phyloP scores from a whole-genome alignment of 2,888 invertebrate genomes.

The Sminthurinus aureus region DNA sequence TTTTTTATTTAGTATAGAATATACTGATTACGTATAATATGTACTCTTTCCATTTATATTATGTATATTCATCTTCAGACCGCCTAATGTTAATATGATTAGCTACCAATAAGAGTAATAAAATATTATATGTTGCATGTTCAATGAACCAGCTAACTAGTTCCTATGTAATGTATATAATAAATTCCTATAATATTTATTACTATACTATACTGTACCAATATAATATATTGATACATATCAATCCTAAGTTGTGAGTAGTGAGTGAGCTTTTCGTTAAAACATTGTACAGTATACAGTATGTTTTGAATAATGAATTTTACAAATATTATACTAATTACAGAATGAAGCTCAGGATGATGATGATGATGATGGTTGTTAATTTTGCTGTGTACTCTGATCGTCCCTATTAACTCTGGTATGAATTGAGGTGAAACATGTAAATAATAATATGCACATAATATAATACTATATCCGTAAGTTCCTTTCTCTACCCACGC shows the following conservation, averaged over 20 bases:
- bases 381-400: not conserved
- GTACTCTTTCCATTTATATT: no score
- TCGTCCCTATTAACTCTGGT: not conserved
- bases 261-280: not conserved
- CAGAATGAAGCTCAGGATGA: constrained; percentile 11
- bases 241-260: no score
- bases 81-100: not conserved
- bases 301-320: constrained; percentile 18
- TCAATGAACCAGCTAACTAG: no score
- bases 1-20: no score
- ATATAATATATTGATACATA: no score
- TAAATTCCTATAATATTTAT: no score
- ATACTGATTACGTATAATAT: no score
- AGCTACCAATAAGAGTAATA: not conserved
- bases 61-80: not conserved
- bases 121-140: no score
- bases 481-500: constrained; percentile 29
- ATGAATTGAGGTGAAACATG: constrained; percentile 18
- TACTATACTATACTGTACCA: no score
- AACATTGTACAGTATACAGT: not conserved
- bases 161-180: no score
- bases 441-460: constrained; percentile 5
- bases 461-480: not conserved
- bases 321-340: constrained; percentile 26
- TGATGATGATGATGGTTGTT: not conserved